These are phyloP conservation scores for Salmo trutta DNA, from an alignment of 2,797 vertebrate species.

Conservation along the genomic window DNA sequence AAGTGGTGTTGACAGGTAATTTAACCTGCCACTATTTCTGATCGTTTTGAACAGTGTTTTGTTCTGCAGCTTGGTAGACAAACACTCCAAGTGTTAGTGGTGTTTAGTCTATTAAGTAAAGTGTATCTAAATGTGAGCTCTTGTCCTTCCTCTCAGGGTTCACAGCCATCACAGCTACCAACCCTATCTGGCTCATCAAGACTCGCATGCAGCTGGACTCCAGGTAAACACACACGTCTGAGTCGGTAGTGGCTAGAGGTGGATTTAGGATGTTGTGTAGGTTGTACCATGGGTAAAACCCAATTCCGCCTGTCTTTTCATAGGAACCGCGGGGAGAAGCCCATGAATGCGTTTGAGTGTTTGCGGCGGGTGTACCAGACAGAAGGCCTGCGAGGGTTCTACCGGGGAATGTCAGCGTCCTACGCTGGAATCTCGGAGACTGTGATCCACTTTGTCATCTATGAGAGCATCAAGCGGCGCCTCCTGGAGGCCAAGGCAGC, in stretches of 20 bases:
- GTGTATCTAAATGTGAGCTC: slow-evolving; percentile 52
- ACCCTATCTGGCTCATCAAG: slow-evolving; percentile 99
- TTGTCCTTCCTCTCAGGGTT: slow-evolving; percentile 84
- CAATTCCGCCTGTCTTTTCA: not conserved
- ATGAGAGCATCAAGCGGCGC: slow-evolving; percentile 95
- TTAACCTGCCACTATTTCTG: too few relatives aligned
- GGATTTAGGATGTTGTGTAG: not conserved
- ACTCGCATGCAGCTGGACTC: slow-evolving; percentile 96
- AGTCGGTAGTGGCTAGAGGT: not conserved
- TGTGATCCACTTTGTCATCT: slow-evolving; percentile 98
- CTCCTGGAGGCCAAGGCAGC: slow-evolving; percentile 85
- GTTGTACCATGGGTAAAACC: not conserved
- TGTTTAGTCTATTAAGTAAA: not conserved
- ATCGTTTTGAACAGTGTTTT: not conserved
- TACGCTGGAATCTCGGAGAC: slow-evolving; percentile 99
- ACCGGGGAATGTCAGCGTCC: slow-evolving; percentile 96
- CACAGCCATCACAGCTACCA: slow-evolving; percentile 96
- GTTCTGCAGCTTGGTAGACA: slow-evolving; percentile 16
- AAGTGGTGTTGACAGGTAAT: not conserved
- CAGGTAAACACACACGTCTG: slow-evolving; percentile 73
- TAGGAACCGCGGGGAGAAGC: slow-evolving; percentile 90
- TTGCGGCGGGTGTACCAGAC: slow-evolving; percentile 87
- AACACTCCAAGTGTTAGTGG: not conserved
- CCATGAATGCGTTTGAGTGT: slow-evolving; percentile 94
- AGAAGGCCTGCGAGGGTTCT: slow-evolving; percentile 93